Conservation (phyloP, 1,140 invertebrate genomes). For the Drosophila hydei region DNA sequence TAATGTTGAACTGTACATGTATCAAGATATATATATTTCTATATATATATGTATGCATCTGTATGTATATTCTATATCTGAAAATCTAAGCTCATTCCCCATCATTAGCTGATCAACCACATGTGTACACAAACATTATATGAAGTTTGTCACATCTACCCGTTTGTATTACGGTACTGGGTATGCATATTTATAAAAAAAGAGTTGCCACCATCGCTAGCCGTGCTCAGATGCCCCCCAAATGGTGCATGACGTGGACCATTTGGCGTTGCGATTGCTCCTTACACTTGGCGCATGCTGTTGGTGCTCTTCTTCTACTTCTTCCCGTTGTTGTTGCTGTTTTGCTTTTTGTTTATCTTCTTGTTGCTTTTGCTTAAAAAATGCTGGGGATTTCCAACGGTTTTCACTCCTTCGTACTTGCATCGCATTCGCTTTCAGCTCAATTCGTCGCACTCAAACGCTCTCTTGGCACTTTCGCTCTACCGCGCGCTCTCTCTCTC, state of each 20-base stretch:
- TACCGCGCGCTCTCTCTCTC: background rate
- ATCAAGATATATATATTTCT: too few relatives aligned
- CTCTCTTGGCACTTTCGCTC: slow-evolving; percentile 4
- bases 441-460: slow-evolving; percentile 14
- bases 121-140: too few relatives aligned
- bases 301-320: slow-evolving; percentile 14
- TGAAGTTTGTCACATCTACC: too few relatives aligned
- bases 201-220: slow-evolving; percentile 4
- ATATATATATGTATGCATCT: too few relatives aligned
- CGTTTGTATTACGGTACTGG: background rate
- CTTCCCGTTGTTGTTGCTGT: slow-evolving; percentile 18
- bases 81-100: too few relatives aligned
- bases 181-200: background rate
- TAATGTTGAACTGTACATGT: too few relatives aligned
- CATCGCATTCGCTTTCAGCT: slow-evolving; percentile 2
- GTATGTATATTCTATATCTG: too few relatives aligned
- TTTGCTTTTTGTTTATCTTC: background rate
- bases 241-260: slow-evolving; percentile 38
- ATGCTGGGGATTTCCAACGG: slow-evolving; percentile 49
- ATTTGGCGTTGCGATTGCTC: slow-evolving; percentile 16
- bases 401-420: slow-evolving; percentile 15
- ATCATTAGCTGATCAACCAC: too few relatives aligned
- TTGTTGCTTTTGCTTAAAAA: slow-evolving; percentile 24
- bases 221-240: slow-evolving; percentile 15
- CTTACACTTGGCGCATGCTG: slow-evolving; percentile 23